Percentiles rank a stretch among this genome's conserved stretches.
Evolutionary conservation across 2,797 vertebrate species (phyloP).

Genomic region (Aratinga solstitialis): DNA sequence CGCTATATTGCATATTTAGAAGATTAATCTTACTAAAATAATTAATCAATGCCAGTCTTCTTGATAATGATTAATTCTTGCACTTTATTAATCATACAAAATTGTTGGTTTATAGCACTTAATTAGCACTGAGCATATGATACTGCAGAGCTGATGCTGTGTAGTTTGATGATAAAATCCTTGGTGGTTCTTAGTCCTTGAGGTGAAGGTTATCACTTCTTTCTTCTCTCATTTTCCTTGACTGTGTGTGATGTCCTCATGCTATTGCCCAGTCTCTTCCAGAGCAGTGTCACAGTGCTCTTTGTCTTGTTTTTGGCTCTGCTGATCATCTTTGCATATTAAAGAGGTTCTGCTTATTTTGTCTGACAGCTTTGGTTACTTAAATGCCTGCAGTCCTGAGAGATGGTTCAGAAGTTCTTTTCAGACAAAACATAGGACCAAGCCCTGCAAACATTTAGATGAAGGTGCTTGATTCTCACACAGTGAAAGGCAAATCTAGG

Average conservation of each 20-base stretch:
- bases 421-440: neutral
- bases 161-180: neutral
- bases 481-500: neutral
- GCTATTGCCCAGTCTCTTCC: neutral
- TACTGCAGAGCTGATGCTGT: neutral
- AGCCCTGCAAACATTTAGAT: neutral
- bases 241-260: neutral
- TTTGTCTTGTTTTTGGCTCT: neutral
- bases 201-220: neutral
- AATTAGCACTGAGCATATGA: neutral
- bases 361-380: neutral
- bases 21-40: neutral
- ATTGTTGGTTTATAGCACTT: neutral
- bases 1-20: neutral
- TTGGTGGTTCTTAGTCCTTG: neutral
- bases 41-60: neutral
- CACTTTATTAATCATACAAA: neutral
- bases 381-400: neutral
- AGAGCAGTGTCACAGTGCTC: neutral
- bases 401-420: neutral
- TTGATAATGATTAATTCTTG: neutral
- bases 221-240: neutral
- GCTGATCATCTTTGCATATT: neutral
- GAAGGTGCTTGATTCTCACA: neutral
- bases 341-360: neutral